Evolutionary conservation across 2,888 invertebrate species (phyloP).

Genomic region (Yponomeuta plumbellus): DNA sequence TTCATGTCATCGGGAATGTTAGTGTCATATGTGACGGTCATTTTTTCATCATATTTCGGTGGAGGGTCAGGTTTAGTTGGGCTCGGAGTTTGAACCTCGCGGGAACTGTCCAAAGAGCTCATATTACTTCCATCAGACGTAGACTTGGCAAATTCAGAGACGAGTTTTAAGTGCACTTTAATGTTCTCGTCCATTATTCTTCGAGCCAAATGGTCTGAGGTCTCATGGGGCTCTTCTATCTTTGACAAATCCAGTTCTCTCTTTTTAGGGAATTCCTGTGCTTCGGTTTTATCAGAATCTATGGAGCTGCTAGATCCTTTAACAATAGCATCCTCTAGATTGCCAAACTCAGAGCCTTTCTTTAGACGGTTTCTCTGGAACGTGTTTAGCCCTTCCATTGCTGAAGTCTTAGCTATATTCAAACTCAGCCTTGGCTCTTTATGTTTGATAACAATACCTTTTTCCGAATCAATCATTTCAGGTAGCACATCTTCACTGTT

Average conservation of each 20-base stretch:
- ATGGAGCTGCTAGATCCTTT: constrained; percentile 69
- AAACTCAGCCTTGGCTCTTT: constrained; percentile 77
- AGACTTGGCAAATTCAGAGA: constrained; percentile 68
- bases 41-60: constrained; percentile 61
- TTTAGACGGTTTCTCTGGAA: constrained; percentile 82
- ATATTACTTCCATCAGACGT: constrained; percentile 66
- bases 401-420: constrained; percentile 67
- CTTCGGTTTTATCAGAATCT: constrained; percentile 57
- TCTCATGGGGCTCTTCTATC: constrained; percentile 49
- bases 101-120: constrained; percentile 59
- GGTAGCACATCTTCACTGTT: constrained; percentile 57
- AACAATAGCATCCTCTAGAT: constrained; percentile 84
- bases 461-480: constrained; percentile 63
- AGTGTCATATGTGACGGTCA: constrained; percentile 70
- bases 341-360: constrained; percentile 86
- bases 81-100: constrained; percentile 39
- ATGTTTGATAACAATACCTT: constrained; percentile 55
- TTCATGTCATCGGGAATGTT: constrained; percentile 80
- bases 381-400: constrained; percentile 80
- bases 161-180: constrained; percentile 67
- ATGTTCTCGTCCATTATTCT: constrained; percentile 70
- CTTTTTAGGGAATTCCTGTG: constrained; percentile 35
- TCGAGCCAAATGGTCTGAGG: constrained; percentile 64
- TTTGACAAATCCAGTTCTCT: constrained; percentile 45
- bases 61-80: constrained; percentile 38